Evolutionary conservation across 1,140 invertebrate species (phyloP).

Genomic region (Dendroctonus valens): DNA sequence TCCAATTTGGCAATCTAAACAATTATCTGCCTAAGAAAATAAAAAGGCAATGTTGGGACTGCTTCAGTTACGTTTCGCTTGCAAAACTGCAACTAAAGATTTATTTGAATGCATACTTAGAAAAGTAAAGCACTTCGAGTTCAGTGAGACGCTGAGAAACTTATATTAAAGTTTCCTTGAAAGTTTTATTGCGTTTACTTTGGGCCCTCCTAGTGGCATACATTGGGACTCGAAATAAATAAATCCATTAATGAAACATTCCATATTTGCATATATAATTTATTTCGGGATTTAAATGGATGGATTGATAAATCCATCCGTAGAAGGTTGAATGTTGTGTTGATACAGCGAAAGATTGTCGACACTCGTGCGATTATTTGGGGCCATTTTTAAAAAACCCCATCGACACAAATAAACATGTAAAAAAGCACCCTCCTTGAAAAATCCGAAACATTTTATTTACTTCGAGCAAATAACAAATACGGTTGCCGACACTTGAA

Average conservation of each 20-base stretch:
- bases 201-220: not conserved
- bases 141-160: conserved; percentile 10
- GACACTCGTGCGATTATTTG: too few species aligned
- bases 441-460: conserved; percentile 1
- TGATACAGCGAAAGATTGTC: too few species aligned
- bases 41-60: conserved; percentile 6
- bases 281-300: not conserved
- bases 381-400: too few species aligned
- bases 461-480: conserved; percentile 1
- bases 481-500: conserved; percentile 1
- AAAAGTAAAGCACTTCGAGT: conserved; percentile 20
- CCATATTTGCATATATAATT: not conserved
- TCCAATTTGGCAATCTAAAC: not conserved
- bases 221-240: not conserved
- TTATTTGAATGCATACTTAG: conserved; percentile 22
- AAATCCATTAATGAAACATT: not conserved
- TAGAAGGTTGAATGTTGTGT: too few species aligned
- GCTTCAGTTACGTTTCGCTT: conserved; percentile 6
- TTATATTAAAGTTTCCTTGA: conserved; percentile 19
- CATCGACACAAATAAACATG: not conserved
- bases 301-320: too few species aligned
- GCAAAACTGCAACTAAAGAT: conserved; percentile 16
- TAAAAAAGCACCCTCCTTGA: not conserved
- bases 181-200: conserved; percentile 24
- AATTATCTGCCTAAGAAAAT: conserved; percentile 3